These are phyloP conservation scores for Neodon shergylaensis DNA, from an alignment of 2,113 vertebrate species.

Conservation along the genomic window DNA sequence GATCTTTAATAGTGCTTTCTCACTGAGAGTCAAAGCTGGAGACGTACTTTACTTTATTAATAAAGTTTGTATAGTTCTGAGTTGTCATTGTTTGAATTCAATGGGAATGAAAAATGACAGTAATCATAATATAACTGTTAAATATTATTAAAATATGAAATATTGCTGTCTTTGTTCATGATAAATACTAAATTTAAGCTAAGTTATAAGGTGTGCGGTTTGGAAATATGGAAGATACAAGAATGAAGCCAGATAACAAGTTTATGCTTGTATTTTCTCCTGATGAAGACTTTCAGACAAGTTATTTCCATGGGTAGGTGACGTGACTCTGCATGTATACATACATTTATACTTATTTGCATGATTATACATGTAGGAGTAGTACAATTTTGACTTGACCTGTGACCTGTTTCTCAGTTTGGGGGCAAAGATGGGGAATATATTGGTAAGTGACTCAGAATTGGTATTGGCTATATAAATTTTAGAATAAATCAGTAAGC, in stretches of 20 bases:
- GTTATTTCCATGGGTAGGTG: constrained; percentile 92
- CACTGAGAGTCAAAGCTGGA: constrained; percentile 69
- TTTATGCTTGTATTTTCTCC: constrained; percentile 90
- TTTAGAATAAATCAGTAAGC: constrained; percentile 60
- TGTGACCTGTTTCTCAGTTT: constrained; percentile 71
- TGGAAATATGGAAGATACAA: constrained; percentile 92
- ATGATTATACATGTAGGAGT: constrained; percentile 90
- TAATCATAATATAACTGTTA: constrained; percentile 77
- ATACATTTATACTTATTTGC: constrained; percentile 82
- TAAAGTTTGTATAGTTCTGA: constrained; percentile 64
- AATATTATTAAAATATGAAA: constrained; percentile 79
- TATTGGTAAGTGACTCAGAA: constrained; percentile 37
- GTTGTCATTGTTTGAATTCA: constrained; percentile 61
- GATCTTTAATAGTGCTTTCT: constrained; percentile 45
- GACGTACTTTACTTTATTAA: constrained; percentile 40
- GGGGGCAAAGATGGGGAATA: neutral
- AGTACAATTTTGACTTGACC: constrained; percentile 91
- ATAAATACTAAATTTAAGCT: constrained; percentile 87
- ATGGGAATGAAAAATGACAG: constrained; percentile 65
- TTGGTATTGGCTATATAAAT: constrained; percentile 40
- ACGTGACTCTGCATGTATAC: constrained; percentile 90
- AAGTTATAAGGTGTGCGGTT: constrained; percentile 89
- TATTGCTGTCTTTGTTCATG: constrained; percentile 85
- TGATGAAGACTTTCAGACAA: constrained; percentile 91
- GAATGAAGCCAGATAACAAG: constrained; percentile 91